Conservation (phyloP, 2,888 invertebrate genomes). For the Drosophila glabriapex region DNA sequence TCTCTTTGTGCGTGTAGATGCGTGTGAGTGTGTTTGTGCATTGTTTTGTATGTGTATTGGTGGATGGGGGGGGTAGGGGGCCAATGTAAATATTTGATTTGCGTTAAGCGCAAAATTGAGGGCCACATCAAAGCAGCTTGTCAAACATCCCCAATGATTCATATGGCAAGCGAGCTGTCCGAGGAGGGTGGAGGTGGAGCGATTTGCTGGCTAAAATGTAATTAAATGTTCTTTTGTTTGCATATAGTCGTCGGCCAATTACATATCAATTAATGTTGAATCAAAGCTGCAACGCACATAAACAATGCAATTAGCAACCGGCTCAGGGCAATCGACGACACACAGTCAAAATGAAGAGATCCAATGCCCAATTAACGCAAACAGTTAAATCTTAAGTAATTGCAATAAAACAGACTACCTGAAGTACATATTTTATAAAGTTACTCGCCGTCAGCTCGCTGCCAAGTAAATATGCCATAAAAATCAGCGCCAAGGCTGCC, state of each 20-base stretch:
- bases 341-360: constrained; percentile 44
- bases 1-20: not conserved
- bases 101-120: constrained; percentile 61
- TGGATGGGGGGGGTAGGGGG: constrained; percentile 19
- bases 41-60: constrained; percentile 10
- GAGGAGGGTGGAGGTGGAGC: not conserved
- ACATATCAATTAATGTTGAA: constrained; percentile 79
- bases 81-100: constrained; percentile 76
- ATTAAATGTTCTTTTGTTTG: constrained; percentile 68
- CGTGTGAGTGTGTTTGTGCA: constrained; percentile 9
- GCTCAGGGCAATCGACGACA: not conserved
- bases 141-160: constrained; percentile 15
- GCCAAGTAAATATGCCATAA: constrained; percentile 76
- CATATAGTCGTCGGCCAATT: constrained; percentile 65
- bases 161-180: not conserved
- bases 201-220: constrained; percentile 62
- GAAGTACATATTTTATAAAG: constrained; percentile 79
- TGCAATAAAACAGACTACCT: constrained; percentile 81
- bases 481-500: constrained; percentile 74
- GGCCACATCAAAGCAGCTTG: constrained; percentile 71
- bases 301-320: constrained; percentile 68
- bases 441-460: constrained; percentile 49
- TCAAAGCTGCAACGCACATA: constrained; percentile 59
- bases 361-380: constrained; percentile 78
- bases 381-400: constrained; percentile 81